Percentiles rank a stretch among this genome's conserved stretches.
These are phyloP conservation scores for Pristionchus fissidentatus DNA, from an alignment of 2,888 invertebrate genomes.

Conservation along the genomic window DNA sequence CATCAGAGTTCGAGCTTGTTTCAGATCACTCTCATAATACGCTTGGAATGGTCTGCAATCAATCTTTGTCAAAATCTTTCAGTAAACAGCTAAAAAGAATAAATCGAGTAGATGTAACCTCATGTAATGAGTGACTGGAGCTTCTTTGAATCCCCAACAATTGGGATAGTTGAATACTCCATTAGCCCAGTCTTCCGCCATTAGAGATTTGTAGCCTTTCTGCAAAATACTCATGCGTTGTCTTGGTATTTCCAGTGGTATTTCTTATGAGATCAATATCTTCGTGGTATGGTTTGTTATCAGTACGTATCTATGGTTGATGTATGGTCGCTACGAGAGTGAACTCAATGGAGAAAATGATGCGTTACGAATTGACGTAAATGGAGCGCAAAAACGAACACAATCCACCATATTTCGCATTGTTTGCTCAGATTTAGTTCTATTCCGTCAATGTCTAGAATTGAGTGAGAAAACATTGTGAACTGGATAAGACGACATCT, in stretches of 20 bases:
- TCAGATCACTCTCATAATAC: conserved; percentile 31
- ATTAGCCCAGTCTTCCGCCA: conserved; percentile 48
- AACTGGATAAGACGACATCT: too few species aligned
- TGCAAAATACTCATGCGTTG: background rate
- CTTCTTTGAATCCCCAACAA: conserved; percentile 47
- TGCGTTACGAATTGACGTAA: background rate
- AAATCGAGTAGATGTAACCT: background rate
- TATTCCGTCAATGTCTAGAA: too few species aligned
- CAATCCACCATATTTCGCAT: too few species aligned
- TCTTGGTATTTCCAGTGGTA: too few species aligned
- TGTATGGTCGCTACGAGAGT: too few species aligned
- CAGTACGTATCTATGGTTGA: too few species aligned
- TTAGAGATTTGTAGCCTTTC: conserved; percentile 45
- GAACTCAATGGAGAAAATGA: too few species aligned
- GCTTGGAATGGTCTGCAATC: conserved; percentile 38
- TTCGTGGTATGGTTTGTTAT: too few species aligned
- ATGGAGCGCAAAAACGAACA: too few species aligned
- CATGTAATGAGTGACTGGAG: conserved; percentile 47
- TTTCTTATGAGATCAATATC: too few species aligned
- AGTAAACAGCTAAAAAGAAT: background rate
- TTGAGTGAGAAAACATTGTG: too few species aligned
- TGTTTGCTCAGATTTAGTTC: too few species aligned
- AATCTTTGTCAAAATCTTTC: background rate
- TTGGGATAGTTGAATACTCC: conserved; percentile 48
- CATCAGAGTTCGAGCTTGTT: background rate